Percentiles rank a stretch among this genome's conserved stretches.
Evolutionary conservation across 2,797 vertebrate genomes (phyloP).

Genomic region (Gastrophryne carolinensis): DNA sequence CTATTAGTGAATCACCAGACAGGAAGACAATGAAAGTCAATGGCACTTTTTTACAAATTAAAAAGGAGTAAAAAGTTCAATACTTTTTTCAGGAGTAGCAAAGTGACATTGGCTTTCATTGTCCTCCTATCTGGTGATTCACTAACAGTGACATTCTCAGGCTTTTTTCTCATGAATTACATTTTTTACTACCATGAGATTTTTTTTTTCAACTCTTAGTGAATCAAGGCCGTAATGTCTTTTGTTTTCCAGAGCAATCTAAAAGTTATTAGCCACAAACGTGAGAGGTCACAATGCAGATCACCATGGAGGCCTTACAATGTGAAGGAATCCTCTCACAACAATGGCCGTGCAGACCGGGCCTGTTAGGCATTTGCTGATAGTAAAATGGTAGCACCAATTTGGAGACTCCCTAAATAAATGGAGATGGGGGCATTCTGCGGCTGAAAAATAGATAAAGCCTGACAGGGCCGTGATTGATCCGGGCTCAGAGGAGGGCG

Average conservation of each 20-base stretch:
- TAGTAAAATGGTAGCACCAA: slow-evolving; percentile 14
- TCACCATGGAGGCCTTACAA: slow-evolving; percentile 39
- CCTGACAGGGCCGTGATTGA: slow-evolving; percentile 42
- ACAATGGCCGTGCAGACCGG: neutral
- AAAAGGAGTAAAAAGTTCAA: too few species aligned
- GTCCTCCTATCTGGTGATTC: too few species aligned
- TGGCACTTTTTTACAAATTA: too few species aligned
- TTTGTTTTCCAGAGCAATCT: slow-evolving; percentile 38
- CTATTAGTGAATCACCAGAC: too few species aligned
- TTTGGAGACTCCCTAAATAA: neutral
- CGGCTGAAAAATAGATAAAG: slow-evolving; percentile 47
- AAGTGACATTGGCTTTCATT: too few species aligned
- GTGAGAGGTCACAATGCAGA: slow-evolving; percentile 45
- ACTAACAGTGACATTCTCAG: too few species aligned
- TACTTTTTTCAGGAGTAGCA: too few species aligned
- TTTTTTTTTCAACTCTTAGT: too few species aligned
- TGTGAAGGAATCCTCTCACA: slow-evolving; percentile 1
- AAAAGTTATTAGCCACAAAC: slow-evolving; percentile 43
- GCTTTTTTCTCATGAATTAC: too few species aligned
- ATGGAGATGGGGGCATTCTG: slow-evolving; percentile 11
- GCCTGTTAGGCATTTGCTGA: slow-evolving; percentile 29
- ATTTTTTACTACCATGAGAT: too few species aligned
- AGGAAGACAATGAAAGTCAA: too few species aligned
- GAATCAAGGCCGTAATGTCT: too few species aligned
- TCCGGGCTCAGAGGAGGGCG: slow-evolving; percentile 22